Base-by-base conservation (phyloP, 1,140 invertebrate species). In the Drosophila tristis region DNA sequence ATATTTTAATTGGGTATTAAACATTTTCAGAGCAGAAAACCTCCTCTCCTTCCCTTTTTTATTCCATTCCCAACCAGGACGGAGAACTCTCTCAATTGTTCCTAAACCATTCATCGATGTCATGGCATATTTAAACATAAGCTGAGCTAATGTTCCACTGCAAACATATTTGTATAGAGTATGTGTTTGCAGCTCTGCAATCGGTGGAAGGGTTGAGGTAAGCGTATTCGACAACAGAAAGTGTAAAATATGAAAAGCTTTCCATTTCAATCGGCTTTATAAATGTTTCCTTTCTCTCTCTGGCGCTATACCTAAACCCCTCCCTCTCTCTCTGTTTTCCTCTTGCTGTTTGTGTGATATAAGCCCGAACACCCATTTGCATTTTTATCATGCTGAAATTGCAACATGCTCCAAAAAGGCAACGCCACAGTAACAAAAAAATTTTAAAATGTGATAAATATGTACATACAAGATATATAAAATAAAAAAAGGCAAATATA, bases 321-420 rank as follows among this genome's bases (percentile, higher is more conserved):
- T 49, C 16, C 16, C 47, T 49, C 47, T 16, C 7, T 35, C 1
- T 0, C 20, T 20, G 20, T 20, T 20, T 20, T 11, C 9, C 29
- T 39, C 5, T 47, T 20, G 20, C 20, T 20, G 20, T 20, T 20
- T 20, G 20, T 20, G 20, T 20, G 1, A 20, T 20, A 20, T 20
- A 20, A 20, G 20, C 20, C 20, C 20, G 20, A 20, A 20, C 20
- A 20, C 16, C 53, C 67, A 78, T 79, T 79, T 79, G 68, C 76
- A 79, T 74, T 78, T 79, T 79, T 79, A 73, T 73, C 55, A 72
- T 77, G 59, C 67, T 56, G 43, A 78, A 71, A 78, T 78, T 78
- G 74, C 75, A 78, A 78, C 60, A 78, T 74, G 66, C 63, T 74
- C 44, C 54, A 45, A 71, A 72, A 47, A 42, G 49, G 9, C 42